These are phyloP conservation scores for Diplogasteroides magnus DNA, from an alignment of 1,140 invertebrate genomes.

Conservation along the genomic window DNA sequence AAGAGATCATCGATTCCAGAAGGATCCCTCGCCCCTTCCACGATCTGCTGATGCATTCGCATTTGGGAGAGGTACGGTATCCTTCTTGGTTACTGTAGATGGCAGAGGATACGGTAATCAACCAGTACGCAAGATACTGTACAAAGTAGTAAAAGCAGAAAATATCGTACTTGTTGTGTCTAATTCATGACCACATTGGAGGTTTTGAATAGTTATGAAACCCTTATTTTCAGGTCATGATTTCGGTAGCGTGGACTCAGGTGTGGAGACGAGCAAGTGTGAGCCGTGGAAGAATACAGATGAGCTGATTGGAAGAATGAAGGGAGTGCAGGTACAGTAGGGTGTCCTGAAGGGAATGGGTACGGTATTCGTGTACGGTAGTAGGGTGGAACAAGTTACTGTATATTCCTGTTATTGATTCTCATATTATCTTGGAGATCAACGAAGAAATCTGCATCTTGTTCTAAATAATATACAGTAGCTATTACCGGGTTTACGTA, in stretches of 20 bases:
- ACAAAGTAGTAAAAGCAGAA: slow-evolving; percentile 6
- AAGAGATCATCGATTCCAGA: slow-evolving; percentile 1
- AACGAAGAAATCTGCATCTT: too few relatives aligned
- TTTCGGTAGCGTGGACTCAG: slow-evolving; percentile 29
- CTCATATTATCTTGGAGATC: too few relatives aligned
- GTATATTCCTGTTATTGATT: too few relatives aligned
- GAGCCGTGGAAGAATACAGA: slow-evolving; percentile 18
- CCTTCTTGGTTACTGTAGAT: slow-evolving; percentile 5
- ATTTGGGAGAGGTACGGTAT: neutral
- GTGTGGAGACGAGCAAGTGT: slow-evolving; percentile 12
- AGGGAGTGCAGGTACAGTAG: slow-evolving; percentile 25
- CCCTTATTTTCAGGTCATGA: slow-evolving; percentile 10
- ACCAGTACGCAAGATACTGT: neutral
- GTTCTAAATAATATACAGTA: too few relatives aligned
- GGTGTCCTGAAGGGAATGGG: too few relatives aligned
- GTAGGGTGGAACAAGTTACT: too few relatives aligned
- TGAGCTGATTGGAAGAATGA: slow-evolving; percentile 26
- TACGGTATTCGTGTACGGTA: too few relatives aligned
- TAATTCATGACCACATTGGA: too few relatives aligned
- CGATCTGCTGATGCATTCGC: neutral
- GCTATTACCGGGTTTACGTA: too few relatives aligned
- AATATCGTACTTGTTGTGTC: neutral
- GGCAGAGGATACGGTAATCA: slow-evolving; percentile 1
- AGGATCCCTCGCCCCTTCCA: too few relatives aligned
- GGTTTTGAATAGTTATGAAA: too few relatives aligned